Evolutionary conservation across 2,113 vertebrate species (phyloP).

Genomic region (Pardalotus punctatus): DNA sequence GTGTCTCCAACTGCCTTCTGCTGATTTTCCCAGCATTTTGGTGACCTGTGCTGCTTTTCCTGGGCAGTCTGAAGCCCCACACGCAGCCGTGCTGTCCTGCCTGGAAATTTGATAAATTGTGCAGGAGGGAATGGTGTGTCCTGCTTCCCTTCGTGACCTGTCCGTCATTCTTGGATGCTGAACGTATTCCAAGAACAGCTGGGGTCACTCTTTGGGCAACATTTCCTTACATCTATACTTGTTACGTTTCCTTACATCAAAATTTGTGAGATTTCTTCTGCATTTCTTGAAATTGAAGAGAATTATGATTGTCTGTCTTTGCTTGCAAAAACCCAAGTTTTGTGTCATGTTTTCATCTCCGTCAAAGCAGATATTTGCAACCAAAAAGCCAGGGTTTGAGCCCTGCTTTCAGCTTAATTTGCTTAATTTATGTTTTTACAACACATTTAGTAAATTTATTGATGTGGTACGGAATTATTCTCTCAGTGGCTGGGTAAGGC

Average conservation of each 20-base stretch:
- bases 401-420: not conserved
- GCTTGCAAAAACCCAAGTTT: not conserved
- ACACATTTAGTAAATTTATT: not conserved
- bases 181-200: not conserved
- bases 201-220: rapidly evolving
- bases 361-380: not conserved
- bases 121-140: not conserved
- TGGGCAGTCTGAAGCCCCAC: not conserved
- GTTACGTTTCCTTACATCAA: too few relatives aligned
- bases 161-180: not conserved
- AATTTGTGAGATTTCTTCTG: not conserved
- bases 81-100: not conserved
- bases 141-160: not conserved
- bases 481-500: not conserved
- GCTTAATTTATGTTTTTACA: not conserved
- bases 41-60: not conserved
- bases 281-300: not conserved
- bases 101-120: not conserved
- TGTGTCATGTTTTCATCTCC: not conserved
- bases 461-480: not conserved
- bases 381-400: not conserved
- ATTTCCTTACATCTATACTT: not conserved
- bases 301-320: not conserved
- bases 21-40: not conserved
- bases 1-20: not conserved